phyloP scores from a whole-genome alignment of 2,888 invertebrate genomes.

The Drosophila mimetica region DNA sequence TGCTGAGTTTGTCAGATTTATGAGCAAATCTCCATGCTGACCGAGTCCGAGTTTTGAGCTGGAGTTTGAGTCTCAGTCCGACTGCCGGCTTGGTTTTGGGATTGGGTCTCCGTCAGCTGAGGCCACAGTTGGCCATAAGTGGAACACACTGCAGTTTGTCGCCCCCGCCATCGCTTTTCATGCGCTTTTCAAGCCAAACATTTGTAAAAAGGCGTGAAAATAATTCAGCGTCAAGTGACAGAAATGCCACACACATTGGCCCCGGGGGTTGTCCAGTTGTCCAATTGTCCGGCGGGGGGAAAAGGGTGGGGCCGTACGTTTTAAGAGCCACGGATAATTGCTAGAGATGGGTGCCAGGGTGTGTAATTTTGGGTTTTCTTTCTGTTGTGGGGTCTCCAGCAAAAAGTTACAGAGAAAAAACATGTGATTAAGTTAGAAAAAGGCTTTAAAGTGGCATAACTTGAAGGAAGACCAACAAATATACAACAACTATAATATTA shows the following conservation, averaged over 20 bases:
- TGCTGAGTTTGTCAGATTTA: constrained; percentile 80
- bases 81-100: constrained; percentile 17
- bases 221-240: constrained; percentile 80
- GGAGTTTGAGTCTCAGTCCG: constrained; percentile 29
- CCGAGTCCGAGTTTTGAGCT: constrained; percentile 49
- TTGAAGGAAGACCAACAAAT: no score
- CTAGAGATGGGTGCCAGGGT: constrained; percentile 23
- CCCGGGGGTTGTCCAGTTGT: constrained; percentile 29
- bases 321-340: constrained; percentile 17
- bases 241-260: constrained; percentile 73
- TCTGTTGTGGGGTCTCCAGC: no score
- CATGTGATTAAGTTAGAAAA: no score
- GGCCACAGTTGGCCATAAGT: constrained; percentile 63
- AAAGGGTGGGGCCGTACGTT: neutral
- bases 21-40: constrained; percentile 79
- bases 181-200: constrained; percentile 72
- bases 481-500: no score
- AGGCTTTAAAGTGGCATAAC: no score
- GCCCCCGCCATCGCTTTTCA: constrained; percentile 67
- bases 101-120: constrained; percentile 32
- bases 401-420: no score
- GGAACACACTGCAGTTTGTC: constrained; percentile 66
- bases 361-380: neutral
- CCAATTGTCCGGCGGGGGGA: constrained; percentile 8
- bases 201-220: constrained; percentile 80